These are phyloP conservation scores for Bombus pascuorum DNA, from an alignment of 1,140 invertebrate species.

Conservation along the genomic window DNA sequence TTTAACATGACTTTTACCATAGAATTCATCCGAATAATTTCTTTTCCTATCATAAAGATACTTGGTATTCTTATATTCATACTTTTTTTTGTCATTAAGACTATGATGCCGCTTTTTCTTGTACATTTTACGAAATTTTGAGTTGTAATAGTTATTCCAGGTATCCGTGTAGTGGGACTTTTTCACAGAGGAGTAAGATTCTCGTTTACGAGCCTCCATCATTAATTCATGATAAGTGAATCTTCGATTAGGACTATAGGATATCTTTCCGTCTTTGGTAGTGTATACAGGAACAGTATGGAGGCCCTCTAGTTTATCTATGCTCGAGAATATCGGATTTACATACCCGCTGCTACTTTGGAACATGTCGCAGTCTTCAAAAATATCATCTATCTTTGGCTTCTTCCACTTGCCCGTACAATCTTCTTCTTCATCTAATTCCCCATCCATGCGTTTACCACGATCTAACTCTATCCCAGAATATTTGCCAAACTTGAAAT, in stretches of 20 bases:
- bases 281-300: slow-evolving; percentile 80
- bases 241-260: slow-evolving; percentile 79
- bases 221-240: slow-evolving; percentile 76
- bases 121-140: slow-evolving; percentile 48
- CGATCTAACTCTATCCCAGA: slow-evolving; percentile 1
- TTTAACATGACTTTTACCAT: slow-evolving; percentile 1
- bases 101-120: slow-evolving; percentile 42
- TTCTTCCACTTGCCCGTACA: slow-evolving; percentile 49
- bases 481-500: slow-evolving; percentile 11
- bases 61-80: slow-evolving; percentile 24
- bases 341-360: slow-evolving; percentile 67
- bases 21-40: slow-evolving; percentile 26
- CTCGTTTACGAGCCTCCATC: slow-evolving; percentile 71
- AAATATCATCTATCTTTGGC: slow-evolving; percentile 45
- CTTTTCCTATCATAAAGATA: slow-evolving; percentile 29
- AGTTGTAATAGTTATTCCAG: slow-evolving; percentile 56
- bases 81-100: slow-evolving; percentile 1
- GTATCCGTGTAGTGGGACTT: slow-evolving; percentile 35
- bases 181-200: slow-evolving; percentile 36
- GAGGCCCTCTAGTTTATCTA: slow-evolving; percentile 73
- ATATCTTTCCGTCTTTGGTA: slow-evolving; percentile 81
- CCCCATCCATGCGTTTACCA: slow-evolving; percentile 18
- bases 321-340: slow-evolving; percentile 72
- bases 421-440: slow-evolving; percentile 43
- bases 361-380: slow-evolving; percentile 54